phyloP scores from a whole-genome alignment of 2,113 vertebrate genomes.

The Dasyornis broadbenti region DNA sequence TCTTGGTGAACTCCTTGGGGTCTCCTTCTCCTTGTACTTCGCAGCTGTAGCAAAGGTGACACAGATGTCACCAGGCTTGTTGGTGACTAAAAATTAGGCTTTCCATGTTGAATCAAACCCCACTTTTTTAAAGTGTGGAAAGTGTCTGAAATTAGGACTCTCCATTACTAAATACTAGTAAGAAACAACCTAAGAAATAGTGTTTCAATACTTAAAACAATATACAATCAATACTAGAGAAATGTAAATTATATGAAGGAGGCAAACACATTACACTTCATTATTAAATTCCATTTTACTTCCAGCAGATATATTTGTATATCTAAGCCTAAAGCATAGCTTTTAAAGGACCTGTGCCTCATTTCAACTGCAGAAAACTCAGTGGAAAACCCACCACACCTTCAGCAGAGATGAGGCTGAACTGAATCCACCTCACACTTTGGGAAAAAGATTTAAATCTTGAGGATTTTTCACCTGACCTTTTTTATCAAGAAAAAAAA shows the following conservation, averaged over 20 bases:
- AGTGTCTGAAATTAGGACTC: not conserved
- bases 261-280: not conserved
- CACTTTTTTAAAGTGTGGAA: not conserved
- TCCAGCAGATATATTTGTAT: not conserved
- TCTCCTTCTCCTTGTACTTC: not conserved
- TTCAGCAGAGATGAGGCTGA: not conserved
- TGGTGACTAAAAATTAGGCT: not conserved
- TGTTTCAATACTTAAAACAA: not conserved
- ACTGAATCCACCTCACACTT: fast-evolving
- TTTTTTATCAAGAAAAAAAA: not conserved
- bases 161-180: not conserved
- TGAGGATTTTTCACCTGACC: not conserved
- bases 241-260: not conserved
- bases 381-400: not conserved
- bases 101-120: not conserved
- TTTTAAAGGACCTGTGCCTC: not conserved
- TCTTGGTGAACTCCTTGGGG: not conserved
- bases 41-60: not conserved
- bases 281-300: not conserved
- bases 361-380: not conserved
- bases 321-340: not conserved
- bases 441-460: not conserved
- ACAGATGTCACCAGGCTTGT: not conserved
- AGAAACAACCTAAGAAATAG: not conserved
- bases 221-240: not conserved